Evolutionary conservation across 1,140 invertebrate genomes (phyloP).

Genomic region (Calycopis cecrops): DNA sequence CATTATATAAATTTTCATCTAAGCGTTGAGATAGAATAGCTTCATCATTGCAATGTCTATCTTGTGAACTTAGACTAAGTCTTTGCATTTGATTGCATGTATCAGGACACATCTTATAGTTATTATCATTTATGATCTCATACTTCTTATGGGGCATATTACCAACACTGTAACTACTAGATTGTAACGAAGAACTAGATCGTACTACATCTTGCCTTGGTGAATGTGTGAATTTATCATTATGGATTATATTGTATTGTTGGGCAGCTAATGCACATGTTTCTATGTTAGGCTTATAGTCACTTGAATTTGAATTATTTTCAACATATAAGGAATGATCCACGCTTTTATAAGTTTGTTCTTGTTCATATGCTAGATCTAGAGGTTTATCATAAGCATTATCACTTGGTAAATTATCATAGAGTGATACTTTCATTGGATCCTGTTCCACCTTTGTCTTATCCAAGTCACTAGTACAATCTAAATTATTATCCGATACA

Average conservation of each 20-base stretch:
- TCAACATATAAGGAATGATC: constrained; percentile 70
- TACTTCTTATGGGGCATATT: constrained; percentile 47
- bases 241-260: constrained; percentile 47
- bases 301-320: constrained; percentile 39
- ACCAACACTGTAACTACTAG: constrained; percentile 40
- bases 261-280: constrained; percentile 43
- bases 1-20: constrained; percentile 43
- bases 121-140: constrained; percentile 40
- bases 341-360: constrained; percentile 70
- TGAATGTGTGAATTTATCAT: constrained; percentile 54
- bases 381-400: constrained; percentile 70
- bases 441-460: constrained; percentile 41
- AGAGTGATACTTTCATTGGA: constrained; percentile 55
- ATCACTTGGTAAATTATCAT: constrained; percentile 62
- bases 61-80: constrained; percentile 56
- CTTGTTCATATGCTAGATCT: constrained; percentile 61
- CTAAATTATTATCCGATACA: constrained; percentile 67
- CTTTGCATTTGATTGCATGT: constrained; percentile 51
- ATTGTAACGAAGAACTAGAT: constrained; percentile 33
- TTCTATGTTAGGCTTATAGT: constrained; percentile 42
- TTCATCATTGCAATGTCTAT: constrained; percentile 51
- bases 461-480: constrained; percentile 35
- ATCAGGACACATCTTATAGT: constrained; percentile 45
- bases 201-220: constrained; percentile 47
- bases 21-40: constrained; percentile 49